Evolutionary conservation across 2,888 invertebrate species (phyloP).

Genomic region (Zygothrica quintamaculata): DNA sequence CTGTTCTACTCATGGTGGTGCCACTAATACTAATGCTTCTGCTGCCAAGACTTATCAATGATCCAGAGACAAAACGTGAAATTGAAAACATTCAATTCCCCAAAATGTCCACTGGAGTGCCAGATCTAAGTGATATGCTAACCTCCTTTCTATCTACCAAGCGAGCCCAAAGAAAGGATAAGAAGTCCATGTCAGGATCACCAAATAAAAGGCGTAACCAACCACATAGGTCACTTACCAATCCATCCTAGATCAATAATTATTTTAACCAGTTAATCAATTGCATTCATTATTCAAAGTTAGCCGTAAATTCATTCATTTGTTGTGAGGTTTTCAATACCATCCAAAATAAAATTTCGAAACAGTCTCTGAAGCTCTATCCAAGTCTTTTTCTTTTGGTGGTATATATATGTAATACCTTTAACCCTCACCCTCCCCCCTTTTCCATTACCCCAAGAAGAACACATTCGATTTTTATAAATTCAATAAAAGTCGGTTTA

Average conservation of each 20-base stretch:
- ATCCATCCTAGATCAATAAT: constrained; percentile 1
- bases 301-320: too few relatives aligned
- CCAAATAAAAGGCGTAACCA: constrained; percentile 79
- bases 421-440: too few relatives aligned
- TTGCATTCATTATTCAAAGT: too few relatives aligned
- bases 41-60: constrained; percentile 97
- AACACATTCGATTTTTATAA: too few relatives aligned
- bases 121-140: constrained; percentile 97
- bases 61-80: constrained; percentile 98
- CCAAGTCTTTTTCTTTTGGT: too few relatives aligned
- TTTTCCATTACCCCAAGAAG: too few relatives aligned
- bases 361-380: too few relatives aligned
- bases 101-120: constrained; percentile 91
- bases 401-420: too few relatives aligned
- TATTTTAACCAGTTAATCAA: too few relatives aligned
- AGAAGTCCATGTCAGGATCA: constrained; percentile 60
- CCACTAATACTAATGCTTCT: constrained; percentile 95
- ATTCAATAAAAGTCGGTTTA: constrained; percentile 77
- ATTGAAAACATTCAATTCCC: constrained; percentile 92
- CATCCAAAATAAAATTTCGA: too few relatives aligned
- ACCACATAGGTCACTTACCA: constrained; percentile 9
- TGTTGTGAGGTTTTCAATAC: too few relatives aligned
- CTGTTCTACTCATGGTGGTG: constrained; percentile 98
- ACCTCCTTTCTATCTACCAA: constrained; percentile 93
- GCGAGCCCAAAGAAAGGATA: constrained; percentile 75